Evolutionary conservation across 2,113 vertebrate genomes (phyloP), one percentile per base, ranked within the genome.

Genomic region (Hippocampus guttulatus): DNA sequence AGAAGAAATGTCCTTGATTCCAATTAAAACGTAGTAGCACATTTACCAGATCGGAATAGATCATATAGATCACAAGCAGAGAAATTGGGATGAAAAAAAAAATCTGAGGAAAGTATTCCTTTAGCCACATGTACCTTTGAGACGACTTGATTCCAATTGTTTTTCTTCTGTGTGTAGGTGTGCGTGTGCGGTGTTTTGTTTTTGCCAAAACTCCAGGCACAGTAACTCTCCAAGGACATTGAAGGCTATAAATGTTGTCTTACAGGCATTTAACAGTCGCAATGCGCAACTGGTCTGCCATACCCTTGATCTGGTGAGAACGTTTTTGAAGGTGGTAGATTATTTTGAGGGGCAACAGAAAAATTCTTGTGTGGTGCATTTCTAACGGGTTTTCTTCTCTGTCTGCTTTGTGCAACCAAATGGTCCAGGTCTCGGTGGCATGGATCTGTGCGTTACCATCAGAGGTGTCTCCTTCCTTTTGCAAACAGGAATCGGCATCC

Each of bases 391-490:
- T 64, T 63, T 20, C 3, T 71, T 77, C 18, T 76, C 47, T 64
- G 30, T 83, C 54, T 81, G 12, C 8, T 76, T 74, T 80, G 58
- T 45, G 65, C 62, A 49, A 49, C 18, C 49, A 21, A 57, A 57
- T 15, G 15, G 66, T 76, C 64, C 78, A 83, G 80, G 74, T 2
- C 16, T 27, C 40, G 68, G 27, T 63, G 55, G 64, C 33, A 93
- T 94, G 92, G 92, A 94, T 80, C 89, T 93, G 20, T 93, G 92
- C 71, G 71, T 92, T 67, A 83, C 91, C 78, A 91, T 94, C 84
- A 93, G 92, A 87, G 92, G 92, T 3, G 88, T 93, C 43, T 92
- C 92, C 75, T 93, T 93, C 86, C 90, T 94, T 67, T 70, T 94
- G 79, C 93, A 93, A 77, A 90, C 92, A 11, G 90, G 90, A 25